Evolutionary conservation across 2,888 invertebrate genomes (phyloP).

Genomic region (Incurvaria masculella): DNA sequence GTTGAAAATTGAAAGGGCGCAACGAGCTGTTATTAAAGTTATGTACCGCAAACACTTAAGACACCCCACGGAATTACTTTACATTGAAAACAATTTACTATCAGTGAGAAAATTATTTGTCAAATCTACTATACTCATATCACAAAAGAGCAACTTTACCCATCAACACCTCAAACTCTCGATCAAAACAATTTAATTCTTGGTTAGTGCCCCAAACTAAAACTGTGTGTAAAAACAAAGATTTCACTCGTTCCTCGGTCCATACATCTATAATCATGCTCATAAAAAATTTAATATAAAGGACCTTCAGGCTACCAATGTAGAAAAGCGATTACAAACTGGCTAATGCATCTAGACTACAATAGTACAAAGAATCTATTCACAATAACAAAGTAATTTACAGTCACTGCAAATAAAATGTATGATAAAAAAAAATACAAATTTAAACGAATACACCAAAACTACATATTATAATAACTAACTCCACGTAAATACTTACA

Average conservation of each 20-base stretch:
- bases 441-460: too few species aligned
- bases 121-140: not conserved
- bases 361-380: not conserved
- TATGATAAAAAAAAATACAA: too few species aligned
- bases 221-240: not conserved
- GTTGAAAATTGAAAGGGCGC: slow-evolving; percentile 1
- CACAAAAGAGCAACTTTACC: not conserved
- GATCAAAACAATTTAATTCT: not conserved
- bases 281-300: not conserved
- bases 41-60: slow-evolving; percentile 1
- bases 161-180: not conserved
- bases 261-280: not conserved
- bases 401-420: too few species aligned
- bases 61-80: not conserved
- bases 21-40: slow-evolving; percentile 1
- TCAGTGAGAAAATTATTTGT: not conserved
- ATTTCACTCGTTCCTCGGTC: not conserved
- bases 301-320: not conserved
- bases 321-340: not conserved
- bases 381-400: not conserved
- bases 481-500: too few species aligned
- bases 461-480: too few species aligned
- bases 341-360: not conserved
- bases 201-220: not conserved
- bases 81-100: not conserved